A percentile compares a stretch with the other conserved stretches of the same genome.
Conservation (phyloP, 1,140 invertebrate species). For the Pinna nobilis region DNA sequence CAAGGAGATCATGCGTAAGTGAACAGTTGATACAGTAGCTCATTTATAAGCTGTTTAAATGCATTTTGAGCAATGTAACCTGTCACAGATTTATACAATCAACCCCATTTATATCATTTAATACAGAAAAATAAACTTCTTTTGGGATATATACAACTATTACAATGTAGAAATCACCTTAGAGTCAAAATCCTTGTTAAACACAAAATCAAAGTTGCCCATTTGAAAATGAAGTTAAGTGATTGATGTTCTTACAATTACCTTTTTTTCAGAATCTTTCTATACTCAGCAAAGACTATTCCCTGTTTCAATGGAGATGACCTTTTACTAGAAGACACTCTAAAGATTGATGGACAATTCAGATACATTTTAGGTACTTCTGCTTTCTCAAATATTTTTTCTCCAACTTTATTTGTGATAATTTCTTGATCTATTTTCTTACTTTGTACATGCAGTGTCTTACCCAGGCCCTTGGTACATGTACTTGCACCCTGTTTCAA, state of each 20-base stretch:
- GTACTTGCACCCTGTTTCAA: background rate
- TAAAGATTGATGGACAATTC: constrained; percentile 32
- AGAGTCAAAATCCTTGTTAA: too few species aligned
- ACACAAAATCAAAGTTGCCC: too few species aligned
- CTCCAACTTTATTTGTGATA: background rate
- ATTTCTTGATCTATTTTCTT: background rate
- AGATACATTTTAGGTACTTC: background rate
- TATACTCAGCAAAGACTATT: constrained; percentile 46
- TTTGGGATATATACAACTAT: too few species aligned
- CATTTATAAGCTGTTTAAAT: too few species aligned
- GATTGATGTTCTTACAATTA: too few species aligned
- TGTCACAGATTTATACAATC: too few species aligned
- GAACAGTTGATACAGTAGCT: background rate
- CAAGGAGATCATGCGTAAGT: constrained; percentile 65
- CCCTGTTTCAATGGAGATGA: constrained; percentile 43
- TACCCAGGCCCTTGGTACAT: background rate
- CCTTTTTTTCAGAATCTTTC: constrained; percentile 53
- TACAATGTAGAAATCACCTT: too few species aligned
- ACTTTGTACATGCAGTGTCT: background rate
- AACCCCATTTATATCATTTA: too few species aligned
- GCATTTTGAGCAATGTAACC: too few species aligned
- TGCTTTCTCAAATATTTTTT: background rate
- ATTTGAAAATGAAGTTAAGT: too few species aligned
- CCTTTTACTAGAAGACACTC: constrained; percentile 36
- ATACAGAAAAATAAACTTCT: too few species aligned